These are phyloP conservation scores for Oscheius sp. DNA, from an alignment of 2,888 invertebrate species.

Conservation along the genomic window DNA sequence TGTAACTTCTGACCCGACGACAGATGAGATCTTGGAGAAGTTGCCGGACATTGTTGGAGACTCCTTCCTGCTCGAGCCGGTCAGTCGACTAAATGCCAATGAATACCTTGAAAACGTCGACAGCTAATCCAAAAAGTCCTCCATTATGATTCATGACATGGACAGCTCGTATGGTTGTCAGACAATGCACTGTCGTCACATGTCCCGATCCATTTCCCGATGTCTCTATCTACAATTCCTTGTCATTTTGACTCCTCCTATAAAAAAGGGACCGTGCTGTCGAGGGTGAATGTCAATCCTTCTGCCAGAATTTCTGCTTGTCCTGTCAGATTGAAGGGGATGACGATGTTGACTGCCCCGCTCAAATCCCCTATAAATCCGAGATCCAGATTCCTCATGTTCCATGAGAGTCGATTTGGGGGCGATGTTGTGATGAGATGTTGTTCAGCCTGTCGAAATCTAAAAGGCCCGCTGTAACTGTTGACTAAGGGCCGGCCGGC, in stretches of 20 bases:
- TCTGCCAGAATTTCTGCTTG: conserved; percentile 63
- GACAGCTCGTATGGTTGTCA: conserved; percentile 52
- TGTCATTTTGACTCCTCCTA: too few species aligned
- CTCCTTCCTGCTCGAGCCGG: conserved; percentile 54
- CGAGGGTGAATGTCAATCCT: conserved; percentile 58
- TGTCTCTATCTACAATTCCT: conserved; percentile 48
- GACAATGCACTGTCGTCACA: conserved; percentile 52
- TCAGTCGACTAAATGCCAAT: neutral
- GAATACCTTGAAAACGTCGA: conserved; percentile 58
- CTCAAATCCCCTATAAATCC: conserved; percentile 61
- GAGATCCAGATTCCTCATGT: conserved; percentile 58
- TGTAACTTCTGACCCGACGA: conserved; percentile 59
- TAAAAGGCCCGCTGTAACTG: conserved; percentile 12
- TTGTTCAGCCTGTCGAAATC: conserved; percentile 54
- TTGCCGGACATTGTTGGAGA: conserved; percentile 62
- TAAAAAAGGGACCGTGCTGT: conserved; percentile 42
- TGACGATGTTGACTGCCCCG: conserved; percentile 61
- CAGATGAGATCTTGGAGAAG: conserved; percentile 60
- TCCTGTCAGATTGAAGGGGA: conserved; percentile 62
- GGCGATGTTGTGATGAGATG: conserved; percentile 58
- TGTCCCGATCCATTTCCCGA: conserved; percentile 52
- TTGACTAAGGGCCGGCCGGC: neutral
- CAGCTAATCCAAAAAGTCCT: conserved; percentile 63
- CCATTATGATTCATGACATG: conserved; percentile 65
- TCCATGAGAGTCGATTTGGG: conserved; percentile 60